phyloP scores from a whole-genome alignment of 2,797 vertebrate species.

The Pelobates cultripes region DNA sequence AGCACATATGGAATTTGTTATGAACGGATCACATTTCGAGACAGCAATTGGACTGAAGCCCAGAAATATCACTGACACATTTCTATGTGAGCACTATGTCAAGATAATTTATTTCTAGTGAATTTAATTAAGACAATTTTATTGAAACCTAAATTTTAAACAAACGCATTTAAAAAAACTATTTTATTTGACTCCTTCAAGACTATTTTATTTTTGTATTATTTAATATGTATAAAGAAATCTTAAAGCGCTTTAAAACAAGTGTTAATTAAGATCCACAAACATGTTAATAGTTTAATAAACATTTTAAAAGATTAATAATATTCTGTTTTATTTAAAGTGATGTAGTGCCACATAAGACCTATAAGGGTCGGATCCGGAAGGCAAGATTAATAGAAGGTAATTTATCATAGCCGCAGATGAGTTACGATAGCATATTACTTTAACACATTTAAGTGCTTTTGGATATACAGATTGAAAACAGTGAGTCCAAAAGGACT shows the following conservation, averaged over 20 bases:
- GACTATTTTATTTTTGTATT: no score
- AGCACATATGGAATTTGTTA: slow-evolving; percentile 51
- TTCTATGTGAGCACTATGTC: slow-evolving; percentile 26
- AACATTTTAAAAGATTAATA: no score
- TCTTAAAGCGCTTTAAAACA: no score
- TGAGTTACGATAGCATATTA: neutral
- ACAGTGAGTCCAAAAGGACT: no score
- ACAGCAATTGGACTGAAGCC: slow-evolving; percentile 41
- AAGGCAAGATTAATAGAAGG: neutral
- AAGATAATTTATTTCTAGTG: slow-evolving; percentile 38
- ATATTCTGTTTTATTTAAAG: no score
- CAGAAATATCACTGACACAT: slow-evolving; percentile 36
- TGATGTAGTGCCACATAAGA: neutral
- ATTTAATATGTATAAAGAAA: no score
- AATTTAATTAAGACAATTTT: slow-evolving; percentile 33
- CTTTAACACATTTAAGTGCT: neutral
- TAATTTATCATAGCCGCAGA: neutral
- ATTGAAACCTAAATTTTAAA: slow-evolving; percentile 9
- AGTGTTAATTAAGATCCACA: no score
- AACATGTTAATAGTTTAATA: no score
- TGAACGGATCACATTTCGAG: slow-evolving; percentile 33
- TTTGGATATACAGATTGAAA: neutral
- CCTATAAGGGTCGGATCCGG: neutral
- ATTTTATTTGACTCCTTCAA: no score
- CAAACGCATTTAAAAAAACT: neutral